Percentiles rank a stretch among this genome's conserved stretches.
phyloP scores from a whole-genome alignment of 2,888 invertebrate species.

The Rosalia funebris region DNA sequence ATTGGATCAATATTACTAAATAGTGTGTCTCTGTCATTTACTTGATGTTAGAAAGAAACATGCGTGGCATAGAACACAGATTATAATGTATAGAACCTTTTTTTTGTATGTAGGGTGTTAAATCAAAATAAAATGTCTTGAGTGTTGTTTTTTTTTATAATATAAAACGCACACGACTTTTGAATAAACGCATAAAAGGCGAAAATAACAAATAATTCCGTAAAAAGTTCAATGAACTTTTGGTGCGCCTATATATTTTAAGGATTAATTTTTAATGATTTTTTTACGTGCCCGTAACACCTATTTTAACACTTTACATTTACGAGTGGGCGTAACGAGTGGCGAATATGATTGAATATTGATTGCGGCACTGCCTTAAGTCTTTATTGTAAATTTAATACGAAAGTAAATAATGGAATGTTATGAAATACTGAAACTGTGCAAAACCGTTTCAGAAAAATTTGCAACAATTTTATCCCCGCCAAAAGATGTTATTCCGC shows the following conservation, averaged over 20 bases:
- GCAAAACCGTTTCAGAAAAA: conserved; percentile 1
- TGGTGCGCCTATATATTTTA: not conserved
- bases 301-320: conserved; percentile 6
- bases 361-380: conserved; percentile 7
- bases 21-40: too few relatives aligned
- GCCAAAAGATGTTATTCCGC: conserved; percentile 38
- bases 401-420: not conserved
- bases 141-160: too few relatives aligned
- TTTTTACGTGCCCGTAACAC: not conserved
- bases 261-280: conserved; percentile 3
- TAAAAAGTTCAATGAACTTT: not conserved
- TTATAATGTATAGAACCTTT: too few relatives aligned
- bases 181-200: too few relatives aligned
- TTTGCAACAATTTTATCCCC: conserved; percentile 17
- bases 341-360: conserved; percentile 14
- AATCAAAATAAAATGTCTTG: too few relatives aligned
- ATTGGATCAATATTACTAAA: too few relatives aligned
- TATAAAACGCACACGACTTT: too few relatives aligned
- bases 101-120: too few relatives aligned
- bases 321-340: conserved; percentile 13
- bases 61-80: too few relatives aligned
- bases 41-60: too few relatives aligned
- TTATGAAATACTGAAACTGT: not conserved
- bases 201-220: too few relatives aligned
- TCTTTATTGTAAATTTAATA: not conserved